Percentiles rank a stretch among this genome's conserved stretches.
Evolutionary conservation across 1,140 invertebrate genomes (phyloP).

Genomic region (Cataglyphis hispanica): DNA sequence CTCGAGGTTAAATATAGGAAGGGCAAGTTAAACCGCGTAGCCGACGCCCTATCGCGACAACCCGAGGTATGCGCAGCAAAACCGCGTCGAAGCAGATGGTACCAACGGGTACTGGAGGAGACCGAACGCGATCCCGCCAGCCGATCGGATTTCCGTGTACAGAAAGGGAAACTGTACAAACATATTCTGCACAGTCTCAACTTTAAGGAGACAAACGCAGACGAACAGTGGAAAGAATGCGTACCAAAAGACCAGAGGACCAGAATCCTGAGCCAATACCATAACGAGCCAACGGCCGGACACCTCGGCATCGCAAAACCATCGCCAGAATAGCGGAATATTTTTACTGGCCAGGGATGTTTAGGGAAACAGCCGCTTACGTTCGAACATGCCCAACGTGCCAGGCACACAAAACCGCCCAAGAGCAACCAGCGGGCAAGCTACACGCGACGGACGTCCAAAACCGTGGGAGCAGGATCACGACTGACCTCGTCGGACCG

Average conservation of each 20-base stretch:
- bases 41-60: neutral
- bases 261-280: accelerated
- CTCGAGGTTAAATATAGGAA: neutral
- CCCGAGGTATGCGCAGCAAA: neutral
- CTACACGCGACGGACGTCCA: neutral
- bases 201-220: neutral
- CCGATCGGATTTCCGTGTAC: neutral
- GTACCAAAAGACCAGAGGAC: neutral
- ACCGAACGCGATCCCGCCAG: neutral
- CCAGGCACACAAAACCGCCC: neutral
- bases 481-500: accelerated
- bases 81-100: neutral
- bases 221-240: neutral
- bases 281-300: neutral
- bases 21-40: neutral
- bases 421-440: neutral
- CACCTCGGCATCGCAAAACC: neutral
- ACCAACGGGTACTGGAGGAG: neutral
- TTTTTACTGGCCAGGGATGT: neutral
- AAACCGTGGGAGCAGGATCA: neutral
- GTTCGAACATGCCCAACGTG: accelerated
- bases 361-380: accelerated
- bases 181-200: neutral
- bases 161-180: accelerated
- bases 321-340: accelerated